These are phyloP conservation scores for Acromyrmex echinatior DNA, from an alignment of 1,140 invertebrate genomes.

Conservation along the genomic window DNA sequence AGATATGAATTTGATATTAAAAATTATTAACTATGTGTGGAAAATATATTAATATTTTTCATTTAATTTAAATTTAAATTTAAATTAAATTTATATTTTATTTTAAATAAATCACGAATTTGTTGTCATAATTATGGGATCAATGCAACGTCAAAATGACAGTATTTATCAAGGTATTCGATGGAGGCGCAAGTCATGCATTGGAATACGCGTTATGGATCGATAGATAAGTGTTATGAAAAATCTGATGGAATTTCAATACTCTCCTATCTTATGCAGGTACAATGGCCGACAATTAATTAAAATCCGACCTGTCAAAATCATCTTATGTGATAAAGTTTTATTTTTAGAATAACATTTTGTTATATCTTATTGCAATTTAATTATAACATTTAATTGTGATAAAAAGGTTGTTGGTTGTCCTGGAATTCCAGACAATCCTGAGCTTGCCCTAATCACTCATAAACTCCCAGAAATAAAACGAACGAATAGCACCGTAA, in stretches of 20 bases:
- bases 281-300: conserved; percentile 26
- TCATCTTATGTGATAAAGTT: not conserved
- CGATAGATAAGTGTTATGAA: conserved; percentile 89
- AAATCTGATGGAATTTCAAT: conserved; percentile 91
- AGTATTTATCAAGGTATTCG: conserved; percentile 87
- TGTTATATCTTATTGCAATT: not conserved
- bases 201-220: conserved; percentile 92
- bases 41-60: not conserved
- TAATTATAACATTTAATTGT: not conserved
- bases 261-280: conserved; percentile 76
- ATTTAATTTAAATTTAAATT: conserved; percentile 8
- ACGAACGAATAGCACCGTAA: conserved; percentile 74
- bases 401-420: conserved; percentile 73
- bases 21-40: not conserved
- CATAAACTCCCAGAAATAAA: conserved; percentile 81
- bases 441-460: conserved; percentile 80
- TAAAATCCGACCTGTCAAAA: not conserved
- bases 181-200: conserved; percentile 94
- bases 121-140: not conserved
- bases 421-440: conserved; percentile 82
- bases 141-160: conserved; percentile 8
- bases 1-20: conserved; percentile 20
- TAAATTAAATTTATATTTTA: conserved; percentile 1
- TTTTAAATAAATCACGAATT: not conserved
- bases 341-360: not conserved